phyloP scores from a whole-genome alignment of 2,888 invertebrate species.

The Anagyrus pseudococci region DNA sequence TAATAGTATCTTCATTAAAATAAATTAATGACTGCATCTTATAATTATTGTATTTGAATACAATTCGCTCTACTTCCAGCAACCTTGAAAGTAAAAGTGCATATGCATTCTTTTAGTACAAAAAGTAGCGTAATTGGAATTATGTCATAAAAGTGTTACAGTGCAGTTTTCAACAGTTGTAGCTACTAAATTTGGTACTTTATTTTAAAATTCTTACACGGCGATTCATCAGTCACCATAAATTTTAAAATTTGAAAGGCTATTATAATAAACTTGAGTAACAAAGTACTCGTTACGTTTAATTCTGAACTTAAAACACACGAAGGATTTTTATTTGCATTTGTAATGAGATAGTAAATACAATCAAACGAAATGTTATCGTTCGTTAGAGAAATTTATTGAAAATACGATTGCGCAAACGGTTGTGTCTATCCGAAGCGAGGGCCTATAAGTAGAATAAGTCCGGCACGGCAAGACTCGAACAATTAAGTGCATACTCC shows the following conservation, averaged over 20 bases:
- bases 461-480: not conserved
- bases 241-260: too few species aligned
- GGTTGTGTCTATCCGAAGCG: too few species aligned
- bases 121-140: not conserved
- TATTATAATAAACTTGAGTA: too few species aligned
- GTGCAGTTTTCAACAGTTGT: not conserved
- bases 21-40: not conserved
- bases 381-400: too few species aligned
- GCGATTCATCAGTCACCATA: too few species aligned
- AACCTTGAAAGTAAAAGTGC: conserved; percentile 10
- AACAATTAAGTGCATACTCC: not conserved
- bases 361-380: too few species aligned
- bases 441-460: conserved; percentile 2
- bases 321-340: too few species aligned
- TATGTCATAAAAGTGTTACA: not conserved
- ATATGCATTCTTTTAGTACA: not conserved
- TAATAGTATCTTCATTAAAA: not conserved
- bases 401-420: too few species aligned
- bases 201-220: not conserved
- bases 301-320: too few species aligned
- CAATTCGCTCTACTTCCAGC: conserved; percentile 4
- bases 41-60: not conserved
- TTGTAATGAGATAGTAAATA: too few species aligned
- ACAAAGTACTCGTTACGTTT: too few species aligned
- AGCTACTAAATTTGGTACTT: too few species aligned